Evolutionary conservation across 92 coral and sea anemone genomes (phyloP).

Genomic region (Porites cylindrica): DNA sequence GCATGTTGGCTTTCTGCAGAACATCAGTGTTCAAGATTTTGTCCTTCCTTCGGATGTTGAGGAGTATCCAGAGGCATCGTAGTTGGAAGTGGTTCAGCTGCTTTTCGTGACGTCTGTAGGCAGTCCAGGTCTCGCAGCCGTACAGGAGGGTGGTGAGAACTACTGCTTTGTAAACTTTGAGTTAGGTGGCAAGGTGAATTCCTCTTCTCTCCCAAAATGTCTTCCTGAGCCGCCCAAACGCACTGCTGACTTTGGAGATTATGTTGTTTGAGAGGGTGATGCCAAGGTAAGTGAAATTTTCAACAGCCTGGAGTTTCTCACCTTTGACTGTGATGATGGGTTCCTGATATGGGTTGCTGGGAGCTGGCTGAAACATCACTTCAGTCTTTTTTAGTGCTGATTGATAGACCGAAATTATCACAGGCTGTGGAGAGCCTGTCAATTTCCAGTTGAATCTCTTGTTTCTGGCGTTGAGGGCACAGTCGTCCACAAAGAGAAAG

Average conservation of each 20-base stretch:
- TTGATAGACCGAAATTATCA: constrained; percentile 36
- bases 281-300: constrained; percentile 51
- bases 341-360: constrained; percentile 7
- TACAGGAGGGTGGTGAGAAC: constrained; percentile 20
- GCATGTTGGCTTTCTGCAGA: neutral
- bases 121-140: constrained; percentile 56
- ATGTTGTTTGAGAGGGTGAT: constrained; percentile 32
- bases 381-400: constrained; percentile 39
- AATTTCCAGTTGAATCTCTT: constrained; percentile 36
- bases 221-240: constrained; percentile 36
- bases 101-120: constrained; percentile 49
- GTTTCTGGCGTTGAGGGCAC: constrained; percentile 52
- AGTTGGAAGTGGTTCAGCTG: constrained; percentile 52
- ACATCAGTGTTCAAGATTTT: constrained; percentile 41
- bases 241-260: constrained; percentile 45
- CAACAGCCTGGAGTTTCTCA: constrained; percentile 12
- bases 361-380: neutral
- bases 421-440: constrained; percentile 43
- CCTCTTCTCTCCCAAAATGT: constrained; percentile 19
- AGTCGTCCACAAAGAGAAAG: constrained; percentile 57
- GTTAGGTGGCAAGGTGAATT: no score
- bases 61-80: constrained; percentile 12
- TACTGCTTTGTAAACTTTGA: no score
- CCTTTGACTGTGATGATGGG: constrained; percentile 8
- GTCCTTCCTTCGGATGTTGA: constrained; percentile 41